A percentile compares a stretch with the other conserved stretches of the same genome.
Conservation (phyloP, 2,797 vertebrate genomes). For the Karalla daura region DNA sequence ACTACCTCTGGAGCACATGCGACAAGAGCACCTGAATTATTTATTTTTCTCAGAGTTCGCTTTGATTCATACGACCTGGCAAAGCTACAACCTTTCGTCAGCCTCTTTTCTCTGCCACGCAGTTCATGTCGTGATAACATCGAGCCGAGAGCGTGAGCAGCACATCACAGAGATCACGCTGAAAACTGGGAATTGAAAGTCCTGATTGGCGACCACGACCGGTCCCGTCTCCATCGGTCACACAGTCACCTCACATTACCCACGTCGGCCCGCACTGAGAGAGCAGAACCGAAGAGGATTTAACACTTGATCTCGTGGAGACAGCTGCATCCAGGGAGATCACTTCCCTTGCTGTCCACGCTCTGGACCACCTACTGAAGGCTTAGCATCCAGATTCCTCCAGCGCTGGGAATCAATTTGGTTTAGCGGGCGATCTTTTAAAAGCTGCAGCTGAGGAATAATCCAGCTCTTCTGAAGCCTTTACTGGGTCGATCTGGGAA, state of each 20-base stretch:
- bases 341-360: slow-evolving; percentile 27
- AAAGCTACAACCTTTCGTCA: slow-evolving; percentile 20
- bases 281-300: slow-evolving; percentile 56
- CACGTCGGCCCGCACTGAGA: slow-evolving; percentile 45
- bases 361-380: slow-evolving; percentile 46
- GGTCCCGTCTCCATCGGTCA: slow-evolving; percentile 33
- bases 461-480: slow-evolving; percentile 32
- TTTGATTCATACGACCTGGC: slow-evolving; percentile 27
- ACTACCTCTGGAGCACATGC: not conserved
- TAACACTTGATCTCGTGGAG: slow-evolving; percentile 55
- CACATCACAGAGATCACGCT: not conserved
- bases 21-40: slow-evolving; percentile 24
- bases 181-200: slow-evolving; percentile 23
- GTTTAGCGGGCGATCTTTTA: slow-evolving; percentile 30
- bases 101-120: slow-evolving; percentile 24
- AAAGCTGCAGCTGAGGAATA: slow-evolving; percentile 44
- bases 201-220: slow-evolving; percentile 11
- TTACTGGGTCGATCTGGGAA: not conserved
- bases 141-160: not conserved
- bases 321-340: slow-evolving; percentile 57
- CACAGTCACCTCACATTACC: slow-evolving; percentile 40
- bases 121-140: slow-evolving; percentile 32
- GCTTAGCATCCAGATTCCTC: slow-evolving; percentile 52
- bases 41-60: slow-evolving; percentile 17
- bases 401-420: slow-evolving; percentile 51